Conservation (phyloP, 1,140 invertebrate species). For the Eciton burchellii region DNA sequence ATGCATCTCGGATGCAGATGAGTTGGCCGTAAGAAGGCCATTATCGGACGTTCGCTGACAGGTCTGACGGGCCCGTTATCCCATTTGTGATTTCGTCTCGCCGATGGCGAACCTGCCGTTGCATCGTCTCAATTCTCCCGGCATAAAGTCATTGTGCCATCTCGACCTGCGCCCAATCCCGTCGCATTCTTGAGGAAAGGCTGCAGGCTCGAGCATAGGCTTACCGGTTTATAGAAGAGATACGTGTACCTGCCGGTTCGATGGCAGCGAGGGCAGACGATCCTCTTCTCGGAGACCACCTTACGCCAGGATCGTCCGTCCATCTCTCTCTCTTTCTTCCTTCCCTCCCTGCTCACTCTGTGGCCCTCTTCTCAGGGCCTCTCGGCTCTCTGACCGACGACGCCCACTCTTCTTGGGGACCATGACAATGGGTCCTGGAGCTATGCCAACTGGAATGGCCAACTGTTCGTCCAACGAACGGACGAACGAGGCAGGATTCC, state of each 20-base stretch:
- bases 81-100: not conserved
- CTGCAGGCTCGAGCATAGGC: constrained; percentile 7
- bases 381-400: constrained; percentile 20
- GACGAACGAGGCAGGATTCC: not conserved
- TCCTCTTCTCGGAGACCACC: constrained; percentile 29
- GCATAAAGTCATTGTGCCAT: not conserved
- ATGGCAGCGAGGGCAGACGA: constrained; percentile 47
- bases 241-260: constrained; percentile 52
- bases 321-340: constrained; percentile 16
- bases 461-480: constrained; percentile 24
- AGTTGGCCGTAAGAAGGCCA: too few species aligned
- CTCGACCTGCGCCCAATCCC: not conserved
- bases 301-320: not conserved
- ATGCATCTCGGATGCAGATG: too few species aligned
- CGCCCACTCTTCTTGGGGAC: constrained; percentile 15
- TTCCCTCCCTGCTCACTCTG: constrained; percentile 16
- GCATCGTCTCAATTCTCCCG: not conserved
- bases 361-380: not conserved
- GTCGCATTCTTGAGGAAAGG: constrained; percentile 29
- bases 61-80: too few species aligned
- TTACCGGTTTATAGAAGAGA: constrained; percentile 44
- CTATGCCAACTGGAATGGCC: constrained; percentile 55
- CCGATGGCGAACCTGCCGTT: not conserved
- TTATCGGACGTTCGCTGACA: too few species aligned
- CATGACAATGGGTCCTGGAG: constrained; percentile 56